Base-by-base conservation (phyloP, 2,113 vertebrate species). In the Ochotona curzoniae region DNA sequence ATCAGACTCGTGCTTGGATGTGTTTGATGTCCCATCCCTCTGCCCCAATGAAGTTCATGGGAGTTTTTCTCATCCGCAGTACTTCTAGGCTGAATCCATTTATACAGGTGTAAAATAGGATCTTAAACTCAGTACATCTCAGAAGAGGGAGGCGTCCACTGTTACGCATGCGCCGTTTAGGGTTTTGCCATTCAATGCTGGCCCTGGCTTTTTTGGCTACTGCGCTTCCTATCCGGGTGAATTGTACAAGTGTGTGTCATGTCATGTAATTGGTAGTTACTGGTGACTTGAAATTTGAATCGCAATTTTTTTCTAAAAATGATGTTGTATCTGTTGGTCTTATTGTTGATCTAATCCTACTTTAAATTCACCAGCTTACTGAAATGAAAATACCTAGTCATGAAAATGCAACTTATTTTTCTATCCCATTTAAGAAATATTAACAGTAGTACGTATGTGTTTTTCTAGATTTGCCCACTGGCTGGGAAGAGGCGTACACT, bases 401-500 rank as follows among this genome's bases (percentile, higher is more conserved):
- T 84, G 85, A 89, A 88, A 87, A 83, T 8, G 30, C 84, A 86
- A 73, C 30, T 80, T 89, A 54, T 51, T 93, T 74, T 95, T 44
- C 9, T 93, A 0, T 87, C 38, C 57, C 20, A 67, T 7, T 87
- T n/a, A 94, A 91, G 38, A 87, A 81, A 94, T 71, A 75, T 78
- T 97, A 92, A 96, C 80, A 97, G 87, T 94, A 92, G 95, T 97
- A 69, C 95, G 88, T 11, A 57, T 97, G 87, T 87, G 95, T 97
- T 98, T 96, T 98, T 94, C 38, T 98, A 99, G 99, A 99, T 98
- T 98, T 99, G 97, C 99, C 99, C 66, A 99, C 99, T 26, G 99
- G 99, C 92, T 99, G 99, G 99, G 99, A 99, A 96, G 99, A 99
- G 98, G 99, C 99, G 32, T 99, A 98, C 93, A 99, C 99, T 61